Percentiles rank a stretch among this genome's conserved stretches.
phyloP scores from a whole-genome alignment of 2,888 invertebrate genomes.

The Octonoba sinensis region DNA sequence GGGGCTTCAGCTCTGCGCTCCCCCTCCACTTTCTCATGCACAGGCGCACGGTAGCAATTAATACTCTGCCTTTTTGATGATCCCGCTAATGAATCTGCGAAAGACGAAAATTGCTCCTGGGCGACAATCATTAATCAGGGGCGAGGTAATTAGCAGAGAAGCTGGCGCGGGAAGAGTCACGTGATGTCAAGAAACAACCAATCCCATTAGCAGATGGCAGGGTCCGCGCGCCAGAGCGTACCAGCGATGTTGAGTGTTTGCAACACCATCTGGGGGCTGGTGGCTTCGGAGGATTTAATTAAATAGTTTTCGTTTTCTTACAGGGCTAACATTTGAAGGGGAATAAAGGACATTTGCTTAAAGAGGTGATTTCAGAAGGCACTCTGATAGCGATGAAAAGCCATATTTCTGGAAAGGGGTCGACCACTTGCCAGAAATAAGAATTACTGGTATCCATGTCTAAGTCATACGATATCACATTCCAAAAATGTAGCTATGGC shows the following conservation, averaged over 20 bases:
- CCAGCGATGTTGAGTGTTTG: background rate
- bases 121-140: slow-evolving; percentile 64
- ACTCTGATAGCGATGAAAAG: too few relatives aligned
- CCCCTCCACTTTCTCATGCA: slow-evolving; percentile 4
- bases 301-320: slow-evolving; percentile 54
- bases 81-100: slow-evolving; percentile 62
- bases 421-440: too few relatives aligned
- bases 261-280: background rate
- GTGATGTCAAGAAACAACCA: slow-evolving; percentile 62
- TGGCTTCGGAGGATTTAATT: slow-evolving; percentile 28
- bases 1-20: slow-evolving; percentile 7
- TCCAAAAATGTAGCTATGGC: too few relatives aligned
- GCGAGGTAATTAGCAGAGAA: slow-evolving; percentile 54
- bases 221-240: background rate
- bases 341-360: too few relatives aligned
- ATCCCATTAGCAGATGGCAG: slow-evolving; percentile 55
- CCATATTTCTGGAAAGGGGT: too few relatives aligned
- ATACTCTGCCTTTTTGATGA: slow-evolving; percentile 62
- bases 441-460: too few relatives aligned
- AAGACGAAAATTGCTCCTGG: slow-evolving; percentile 61
- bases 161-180: slow-evolving; percentile 35
- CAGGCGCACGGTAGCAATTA: slow-evolving; percentile 46
- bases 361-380: too few relatives aligned
- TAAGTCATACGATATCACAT: background rate
- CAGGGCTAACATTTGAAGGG: slow-evolving; percentile 17